A percentile compares a stretch with the other conserved stretches of the same genome.
Evolutionary conservation across 2,888 invertebrate species (phyloP).

Genomic region (Drosophila prolongata): DNA sequence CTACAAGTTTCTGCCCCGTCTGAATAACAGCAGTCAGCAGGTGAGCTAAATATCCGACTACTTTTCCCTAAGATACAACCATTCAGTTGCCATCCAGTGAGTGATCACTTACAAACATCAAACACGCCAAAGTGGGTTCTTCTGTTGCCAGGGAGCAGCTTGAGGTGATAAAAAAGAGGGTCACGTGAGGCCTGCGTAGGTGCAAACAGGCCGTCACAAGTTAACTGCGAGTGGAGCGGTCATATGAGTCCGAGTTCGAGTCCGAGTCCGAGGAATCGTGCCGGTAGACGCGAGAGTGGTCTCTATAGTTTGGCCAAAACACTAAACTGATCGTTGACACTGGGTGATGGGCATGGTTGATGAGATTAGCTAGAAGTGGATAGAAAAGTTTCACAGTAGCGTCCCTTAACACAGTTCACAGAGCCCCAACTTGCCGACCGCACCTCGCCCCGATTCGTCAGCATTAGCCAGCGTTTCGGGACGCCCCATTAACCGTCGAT

Average conservation of each 20-base stretch:
- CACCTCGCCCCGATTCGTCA: constrained; percentile 24
- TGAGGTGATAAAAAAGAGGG: constrained; percentile 40
- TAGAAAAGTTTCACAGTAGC: too few species aligned
- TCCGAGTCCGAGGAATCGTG: constrained; percentile 25
- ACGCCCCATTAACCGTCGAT: constrained; percentile 36
- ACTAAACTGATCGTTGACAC: too few species aligned
- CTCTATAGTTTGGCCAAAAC: not conserved
- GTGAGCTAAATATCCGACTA: constrained; percentile 6
- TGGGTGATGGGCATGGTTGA: too few species aligned
- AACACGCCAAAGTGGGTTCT: constrained; percentile 1
- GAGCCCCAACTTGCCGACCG: not conserved
- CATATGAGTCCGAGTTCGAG: constrained; percentile 26
- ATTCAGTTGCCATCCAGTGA: too few species aligned
- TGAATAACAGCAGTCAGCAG: constrained; percentile 42
- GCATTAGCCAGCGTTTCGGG: constrained; percentile 23
- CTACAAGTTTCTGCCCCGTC: constrained; percentile 72
- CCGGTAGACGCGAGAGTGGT: constrained; percentile 12
- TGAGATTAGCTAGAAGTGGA: too few species aligned
- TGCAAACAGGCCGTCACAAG: constrained; percentile 64
- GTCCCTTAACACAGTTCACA: too few species aligned
- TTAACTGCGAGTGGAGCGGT: constrained; percentile 16
- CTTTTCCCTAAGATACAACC: not conserved
- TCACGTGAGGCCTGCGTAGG: constrained; percentile 72
- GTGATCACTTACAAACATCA: constrained; percentile 15
- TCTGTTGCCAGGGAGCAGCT: constrained; percentile 34